A percentile compares a stretch with the other conserved stretches of the same genome.
These are phyloP conservation scores for Mycetomoellerius zeteki DNA, from an alignment of 1,140 invertebrate species.

Conservation along the genomic window DNA sequence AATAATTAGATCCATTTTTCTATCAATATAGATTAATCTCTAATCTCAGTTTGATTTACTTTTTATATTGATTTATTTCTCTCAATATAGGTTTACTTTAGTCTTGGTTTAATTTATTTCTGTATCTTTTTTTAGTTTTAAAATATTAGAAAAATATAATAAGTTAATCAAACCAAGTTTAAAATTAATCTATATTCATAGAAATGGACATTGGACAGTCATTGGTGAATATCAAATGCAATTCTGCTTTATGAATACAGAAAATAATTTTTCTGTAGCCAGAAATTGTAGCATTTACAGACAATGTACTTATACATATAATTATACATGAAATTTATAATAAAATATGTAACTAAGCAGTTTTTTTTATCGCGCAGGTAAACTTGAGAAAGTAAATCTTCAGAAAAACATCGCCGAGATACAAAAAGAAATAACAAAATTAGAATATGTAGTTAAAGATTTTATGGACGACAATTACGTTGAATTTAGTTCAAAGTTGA, in stretches of 20 bases:
- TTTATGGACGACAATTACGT: constrained; percentile 87
- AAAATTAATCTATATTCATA: too few relatives aligned
- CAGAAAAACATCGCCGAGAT: constrained; percentile 87
- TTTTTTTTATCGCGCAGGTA: constrained; percentile 65
- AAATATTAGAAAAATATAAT: too few relatives aligned
- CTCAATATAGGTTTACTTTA: too few relatives aligned
- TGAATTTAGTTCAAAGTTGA: constrained; percentile 86
- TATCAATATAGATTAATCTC: too few relatives aligned
- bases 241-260: neutral
- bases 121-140: too few relatives aligned
- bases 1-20: neutral
- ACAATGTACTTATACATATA: neutral
- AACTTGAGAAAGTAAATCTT: constrained; percentile 80
- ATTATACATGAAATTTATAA: neutral
- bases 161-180: too few relatives aligned
- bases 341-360: neutral
- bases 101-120: too few relatives aligned
- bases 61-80: too few relatives aligned
- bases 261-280: neutral
- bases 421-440: constrained; percentile 87
- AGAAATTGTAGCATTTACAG: neutral
- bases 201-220: neutral
- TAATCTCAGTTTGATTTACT: too few relatives aligned
- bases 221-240: neutral
- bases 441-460: constrained; percentile 87